These are phyloP conservation scores for Porphyrio hochstetteri DNA, from an alignment of 2,113 vertebrate species.

Conservation along the genomic window DNA sequence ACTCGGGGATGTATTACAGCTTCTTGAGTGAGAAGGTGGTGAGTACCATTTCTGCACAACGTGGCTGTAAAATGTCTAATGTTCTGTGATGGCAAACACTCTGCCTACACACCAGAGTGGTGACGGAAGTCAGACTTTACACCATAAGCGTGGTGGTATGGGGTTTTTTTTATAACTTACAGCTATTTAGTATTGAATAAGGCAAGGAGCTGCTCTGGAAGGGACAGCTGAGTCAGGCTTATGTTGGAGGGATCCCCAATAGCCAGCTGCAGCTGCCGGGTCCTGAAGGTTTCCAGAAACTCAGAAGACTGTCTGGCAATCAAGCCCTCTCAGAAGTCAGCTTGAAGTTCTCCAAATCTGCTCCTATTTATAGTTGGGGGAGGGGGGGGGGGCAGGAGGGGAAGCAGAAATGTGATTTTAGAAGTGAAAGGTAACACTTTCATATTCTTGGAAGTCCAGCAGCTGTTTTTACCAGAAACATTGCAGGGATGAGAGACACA, in stretches of 20 bases:
- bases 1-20: neutral
- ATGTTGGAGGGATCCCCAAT: neutral
- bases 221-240: neutral
- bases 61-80: constrained; percentile 40
- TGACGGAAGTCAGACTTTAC: constrained; percentile 32
- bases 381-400: no score
- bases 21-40: neutral
- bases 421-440: neutral
- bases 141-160: neutral
- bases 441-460: neutral
- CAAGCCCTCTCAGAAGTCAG: neutral
- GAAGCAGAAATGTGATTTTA: neutral
- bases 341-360: neutral
- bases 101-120: constrained; percentile 21
- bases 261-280: neutral
- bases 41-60: neutral
- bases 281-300: neutral
- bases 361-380: neutral
- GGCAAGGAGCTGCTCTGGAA: neutral
- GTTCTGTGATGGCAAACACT: constrained; percentile 43
- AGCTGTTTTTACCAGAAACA: neutral
- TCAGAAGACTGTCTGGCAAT: neutral
- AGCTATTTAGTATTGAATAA: neutral
- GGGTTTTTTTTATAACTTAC: neutral
- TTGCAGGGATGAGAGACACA: neutral